phyloP scores from a whole-genome alignment of 2,113 vertebrate species.

The Amphilophus citrinellus region DNA sequence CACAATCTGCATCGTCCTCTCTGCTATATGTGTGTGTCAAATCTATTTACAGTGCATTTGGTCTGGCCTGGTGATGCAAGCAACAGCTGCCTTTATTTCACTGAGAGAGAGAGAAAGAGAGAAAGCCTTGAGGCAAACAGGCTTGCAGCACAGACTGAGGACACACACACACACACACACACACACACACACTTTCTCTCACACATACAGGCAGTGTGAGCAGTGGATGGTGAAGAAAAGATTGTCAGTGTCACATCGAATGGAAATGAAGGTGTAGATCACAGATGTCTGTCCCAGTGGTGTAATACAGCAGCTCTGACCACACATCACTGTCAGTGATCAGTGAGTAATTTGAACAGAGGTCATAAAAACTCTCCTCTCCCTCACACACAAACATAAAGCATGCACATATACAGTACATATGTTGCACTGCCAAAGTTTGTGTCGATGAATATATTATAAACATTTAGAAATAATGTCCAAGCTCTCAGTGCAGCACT shows the following conservation, averaged over 20 bases:
- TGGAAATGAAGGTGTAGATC: slow-evolving; percentile 67
- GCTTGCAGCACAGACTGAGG: slow-evolving; percentile 45
- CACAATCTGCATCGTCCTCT: slow-evolving; percentile 36
- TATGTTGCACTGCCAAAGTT: background rate
- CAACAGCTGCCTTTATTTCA: slow-evolving; percentile 57
- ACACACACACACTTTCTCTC: background rate
- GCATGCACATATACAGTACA: background rate
- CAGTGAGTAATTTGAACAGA: slow-evolving; percentile 49
- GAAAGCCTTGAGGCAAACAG: slow-evolving; percentile 41
- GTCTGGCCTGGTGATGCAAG: slow-evolving; percentile 30
- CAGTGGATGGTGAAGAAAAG: slow-evolving; percentile 20
- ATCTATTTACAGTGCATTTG: slow-evolving; percentile 62
- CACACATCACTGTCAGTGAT: slow-evolving; percentile 62
- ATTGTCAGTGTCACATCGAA: slow-evolving; percentile 59
- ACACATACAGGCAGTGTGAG: slow-evolving; percentile 1
- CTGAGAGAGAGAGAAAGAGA: background rate
- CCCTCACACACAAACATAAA: background rate
- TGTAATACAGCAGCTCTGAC: slow-evolving; percentile 57
- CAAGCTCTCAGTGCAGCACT: background rate
- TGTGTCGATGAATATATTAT: background rate
- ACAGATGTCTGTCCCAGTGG: slow-evolving; percentile 43
- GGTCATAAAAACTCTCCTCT: slow-evolving; percentile 23
- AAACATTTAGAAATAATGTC: background rate
- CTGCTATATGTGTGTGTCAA: slow-evolving; percentile 42
- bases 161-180: background rate